Percentiles rank a stretch among this genome's conserved stretches.
Conservation (phyloP, 2,113 vertebrate genomes). For the Raja brachyura region DNA sequence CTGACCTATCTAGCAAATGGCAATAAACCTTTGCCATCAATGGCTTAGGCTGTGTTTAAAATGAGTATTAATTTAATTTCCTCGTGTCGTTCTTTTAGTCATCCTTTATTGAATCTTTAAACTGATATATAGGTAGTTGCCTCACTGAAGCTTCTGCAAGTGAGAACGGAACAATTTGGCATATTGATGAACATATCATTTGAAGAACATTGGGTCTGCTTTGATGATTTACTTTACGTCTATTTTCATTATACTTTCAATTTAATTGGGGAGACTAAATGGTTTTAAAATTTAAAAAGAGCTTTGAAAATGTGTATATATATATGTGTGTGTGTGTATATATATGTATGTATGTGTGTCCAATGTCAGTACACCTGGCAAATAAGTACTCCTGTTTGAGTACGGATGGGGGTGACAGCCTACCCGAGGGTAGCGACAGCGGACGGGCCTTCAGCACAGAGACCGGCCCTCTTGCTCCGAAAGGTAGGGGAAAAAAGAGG, state of each 20-base stretch:
- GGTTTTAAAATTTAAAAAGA: neutral
- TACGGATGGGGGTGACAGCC: too few species aligned
- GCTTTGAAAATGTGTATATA: neutral
- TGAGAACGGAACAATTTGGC: neutral
- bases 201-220: neutral
- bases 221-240: neutral
- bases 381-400: too few species aligned
- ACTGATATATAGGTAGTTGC: neutral
- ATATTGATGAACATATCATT: neutral
- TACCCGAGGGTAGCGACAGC: too few species aligned
- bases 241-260: neutral
- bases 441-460: too few species aligned
- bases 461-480: too few species aligned
- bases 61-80: neutral
- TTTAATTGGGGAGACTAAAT: neutral
- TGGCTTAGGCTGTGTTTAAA: neutral
- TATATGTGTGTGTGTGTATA: too few species aligned
- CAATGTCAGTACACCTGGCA: too few species aligned
- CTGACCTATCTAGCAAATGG: neutral
- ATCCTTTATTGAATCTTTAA: neutral
- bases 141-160: slow-evolving; percentile 5
- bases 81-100: neutral
- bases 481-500: too few species aligned
- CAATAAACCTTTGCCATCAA: neutral
- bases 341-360: too few species aligned